phyloP scores from a whole-genome alignment of 2,113 vertebrate species.

The Syngnathoides biaculeatus region DNA sequence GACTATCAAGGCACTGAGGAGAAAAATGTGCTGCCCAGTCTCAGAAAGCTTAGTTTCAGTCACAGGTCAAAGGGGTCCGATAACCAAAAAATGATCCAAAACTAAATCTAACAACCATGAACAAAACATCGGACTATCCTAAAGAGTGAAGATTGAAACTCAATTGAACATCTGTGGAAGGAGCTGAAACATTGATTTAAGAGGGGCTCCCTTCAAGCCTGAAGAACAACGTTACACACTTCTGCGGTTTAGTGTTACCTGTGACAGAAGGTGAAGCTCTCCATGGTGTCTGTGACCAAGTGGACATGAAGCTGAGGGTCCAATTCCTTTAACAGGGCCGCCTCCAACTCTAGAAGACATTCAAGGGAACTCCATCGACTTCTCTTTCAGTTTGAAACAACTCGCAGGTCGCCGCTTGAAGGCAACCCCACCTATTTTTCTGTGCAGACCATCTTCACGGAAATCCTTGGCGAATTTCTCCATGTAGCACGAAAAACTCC shows the following conservation, averaged over 20 bases:
- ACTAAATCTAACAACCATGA: neutral
- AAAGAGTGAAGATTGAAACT: too few relatives aligned
- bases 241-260: constrained; percentile 51
- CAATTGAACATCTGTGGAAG: too few relatives aligned
- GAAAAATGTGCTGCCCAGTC: neutral
- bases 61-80: neutral
- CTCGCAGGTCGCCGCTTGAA: neutral
- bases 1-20: neutral
- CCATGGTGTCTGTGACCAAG: constrained; percentile 70
- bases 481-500: constrained; percentile 79
- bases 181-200: too few relatives aligned
- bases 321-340: constrained; percentile 73
- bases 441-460: constrained; percentile 71
- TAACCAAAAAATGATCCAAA: too few relatives aligned
- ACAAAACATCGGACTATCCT: neutral
- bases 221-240: neutral
- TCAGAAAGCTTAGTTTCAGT: neutral
- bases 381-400: neutral
- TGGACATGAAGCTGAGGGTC: constrained; percentile 72
- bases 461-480: constrained; percentile 77
- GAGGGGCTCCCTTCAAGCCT: too few relatives aligned
- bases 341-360: constrained; percentile 69
- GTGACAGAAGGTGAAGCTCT: constrained; percentile 77
- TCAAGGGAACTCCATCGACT: neutral
- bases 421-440: constrained; percentile 71